A percentile compares a stretch with the other conserved stretches of the same genome.
Evolutionary conservation across 2,797 vertebrate genomes (phyloP).

Genomic region (Sarcoramphus papa): DNA sequence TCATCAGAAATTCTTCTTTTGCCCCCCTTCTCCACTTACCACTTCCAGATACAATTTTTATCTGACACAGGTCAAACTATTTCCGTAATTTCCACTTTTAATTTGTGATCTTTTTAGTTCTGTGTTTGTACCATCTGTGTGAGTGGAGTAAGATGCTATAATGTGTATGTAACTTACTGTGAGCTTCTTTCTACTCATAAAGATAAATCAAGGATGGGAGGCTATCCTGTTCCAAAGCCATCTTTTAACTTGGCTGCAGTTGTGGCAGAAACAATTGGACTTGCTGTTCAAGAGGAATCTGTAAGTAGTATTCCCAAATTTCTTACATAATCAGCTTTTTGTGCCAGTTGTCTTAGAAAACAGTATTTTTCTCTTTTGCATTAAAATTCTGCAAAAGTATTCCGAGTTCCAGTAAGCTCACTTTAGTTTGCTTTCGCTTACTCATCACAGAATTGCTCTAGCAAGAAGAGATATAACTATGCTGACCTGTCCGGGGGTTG

Average conservation of each 20-base stretch:
- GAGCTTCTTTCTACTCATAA: background rate
- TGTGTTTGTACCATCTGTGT: background rate
- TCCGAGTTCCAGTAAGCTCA: background rate
- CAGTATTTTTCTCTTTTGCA: background rate
- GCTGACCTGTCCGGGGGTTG: background rate
- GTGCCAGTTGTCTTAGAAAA: background rate
- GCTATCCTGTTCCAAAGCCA: slow-evolving; percentile 56
- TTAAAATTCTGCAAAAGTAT: background rate
- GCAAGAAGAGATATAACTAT: background rate
- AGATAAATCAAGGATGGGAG: slow-evolving; percentile 67
- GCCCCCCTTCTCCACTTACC: background rate
- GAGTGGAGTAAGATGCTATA: background rate
- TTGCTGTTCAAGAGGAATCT: slow-evolving; percentile 72
- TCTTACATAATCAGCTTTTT: background rate
- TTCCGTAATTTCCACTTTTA: background rate
- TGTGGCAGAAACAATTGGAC: slow-evolving; percentile 85
- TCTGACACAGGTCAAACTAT: background rate
- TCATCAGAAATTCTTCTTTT: background rate
- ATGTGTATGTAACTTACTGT: background rate
- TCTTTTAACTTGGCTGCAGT: slow-evolving; percentile 72
- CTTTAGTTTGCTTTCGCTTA: background rate
- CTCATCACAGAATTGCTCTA: background rate
- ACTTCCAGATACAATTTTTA: background rate
- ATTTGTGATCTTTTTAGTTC: background rate
- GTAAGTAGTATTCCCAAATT: slow-evolving; percentile 67